Base-by-base conservation (phyloP, 1,140 invertebrate species). In the Saccostrea glomerata region DNA sequence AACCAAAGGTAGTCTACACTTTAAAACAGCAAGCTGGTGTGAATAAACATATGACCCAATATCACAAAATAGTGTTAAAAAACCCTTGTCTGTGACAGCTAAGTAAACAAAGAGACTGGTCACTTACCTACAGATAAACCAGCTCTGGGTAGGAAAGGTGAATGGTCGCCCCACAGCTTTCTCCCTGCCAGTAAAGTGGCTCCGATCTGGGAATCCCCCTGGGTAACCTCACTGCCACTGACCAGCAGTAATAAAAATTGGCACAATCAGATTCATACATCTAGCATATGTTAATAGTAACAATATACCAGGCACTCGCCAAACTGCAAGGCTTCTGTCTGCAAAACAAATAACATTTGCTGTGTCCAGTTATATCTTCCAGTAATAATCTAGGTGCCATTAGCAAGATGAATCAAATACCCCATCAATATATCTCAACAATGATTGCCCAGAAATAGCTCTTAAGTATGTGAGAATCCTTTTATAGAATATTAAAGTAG, bases 201-300 rank as follows among this genome's bases (percentile, higher is more conserved):
- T 30, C 70, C 4, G 23, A 30, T 15, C 25, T 23, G 3, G 25
- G 23, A 25, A 15, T 77, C 70, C 70, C 66, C 70, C 25, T 77
- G 30, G 30, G 70, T 11, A 36, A 30, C 70, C 70, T 25, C 70
- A 77, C 70, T 12, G 70, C 70, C 30, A 77, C 70, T 77, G 70
- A 77, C 70, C 70, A 77, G 70, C 25, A 77, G 70, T 77, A 12
- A 77, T 77, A 77, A 77, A 77, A 77, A 77, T 77, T 77, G 70
- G 70, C 70, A 77, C 70, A 77, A 77, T 77, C 70, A 77, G 30
- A 25, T 30, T 77, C 70, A 77, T 77, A 77, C 70, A 30, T 77
- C 70, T 36, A 77, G 70, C 70, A 77, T 77, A 77, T 30, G 70
- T 77, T 77, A 77, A 77, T 77, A 77, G 70, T 77, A 77, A 77